Base-by-base conservation (phyloP, 2,797 vertebrate species). In the Sebastiscus albofasciatus region DNA sequence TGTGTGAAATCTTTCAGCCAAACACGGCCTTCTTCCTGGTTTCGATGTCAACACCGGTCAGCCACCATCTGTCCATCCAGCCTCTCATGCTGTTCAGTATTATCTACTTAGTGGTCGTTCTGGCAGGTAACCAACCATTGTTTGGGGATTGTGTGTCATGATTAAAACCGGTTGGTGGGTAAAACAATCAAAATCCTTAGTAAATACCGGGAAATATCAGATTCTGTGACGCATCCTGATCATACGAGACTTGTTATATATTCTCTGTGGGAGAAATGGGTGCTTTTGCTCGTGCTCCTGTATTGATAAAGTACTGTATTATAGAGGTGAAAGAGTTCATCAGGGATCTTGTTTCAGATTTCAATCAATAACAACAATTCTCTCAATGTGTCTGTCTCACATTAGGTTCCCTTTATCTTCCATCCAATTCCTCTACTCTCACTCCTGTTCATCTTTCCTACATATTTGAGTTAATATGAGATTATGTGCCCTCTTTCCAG, bases 61-160 rank as follows among this genome's bases (percentile, higher is more conserved):
- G 29, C 61, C 74, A 59, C 90, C 90, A 93, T 93, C 92, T 91
- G 90, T 90, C 88, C 29, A 10, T 49, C 67, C 83, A 56, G 58
- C 65, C 72, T 62, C 60, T 84, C 75, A 64, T 82, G 79, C 70
- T 89, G 85, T 69, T 80, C 62, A 79, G 84, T 87, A 64, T 86
- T 77, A 89, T 89, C 82, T 84, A 79, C 86, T 92, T 83, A 85
- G 68, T 24, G 77, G 73, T 76, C 33, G 64, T 70, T 80, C 68
- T 92, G 92, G 92, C 90, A 88, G 81, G 67, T 73, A 31, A 90
- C 85, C 86, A 92, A 13, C 78, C 88, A 91, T 90, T 93, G 90
- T 92, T 75, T 81, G 61, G 31, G 72, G 86, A 87, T 76, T 83
- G 39, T 73, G 31, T 72, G 77, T 36, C 60, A 27, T 83, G 82